These are phyloP conservation scores for Donacobius atricapilla DNA, from an alignment of 2,113 vertebrate genomes.

Conservation along the genomic window DNA sequence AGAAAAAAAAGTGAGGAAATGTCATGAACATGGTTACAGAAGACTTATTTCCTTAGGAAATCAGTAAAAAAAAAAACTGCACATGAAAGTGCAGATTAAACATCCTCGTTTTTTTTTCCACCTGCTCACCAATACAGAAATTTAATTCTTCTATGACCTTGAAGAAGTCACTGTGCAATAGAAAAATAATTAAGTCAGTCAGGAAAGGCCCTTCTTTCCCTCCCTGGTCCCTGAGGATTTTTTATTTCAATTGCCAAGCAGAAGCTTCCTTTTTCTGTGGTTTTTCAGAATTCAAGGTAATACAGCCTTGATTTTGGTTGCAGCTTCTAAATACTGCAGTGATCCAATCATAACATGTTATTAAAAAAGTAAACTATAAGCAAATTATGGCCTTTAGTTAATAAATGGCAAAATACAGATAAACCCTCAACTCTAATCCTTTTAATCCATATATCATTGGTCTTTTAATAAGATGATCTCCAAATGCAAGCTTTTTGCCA, in stretches of 20 bases:
- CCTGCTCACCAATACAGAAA: not conserved
- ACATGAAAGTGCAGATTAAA: not conserved
- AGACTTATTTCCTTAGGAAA: not conserved
- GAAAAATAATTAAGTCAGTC: slow-evolving; percentile 7
- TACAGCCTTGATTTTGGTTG: not conserved
- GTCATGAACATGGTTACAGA: not conserved
- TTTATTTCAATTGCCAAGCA: not conserved
- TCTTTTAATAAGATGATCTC: not conserved
- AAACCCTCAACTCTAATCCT: not conserved
- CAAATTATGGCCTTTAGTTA: not conserved
- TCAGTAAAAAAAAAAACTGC: not conserved
- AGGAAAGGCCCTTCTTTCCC: not conserved
- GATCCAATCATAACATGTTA: not conserved
- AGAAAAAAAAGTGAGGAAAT: not conserved
- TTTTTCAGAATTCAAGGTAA: slow-evolving; percentile 1
- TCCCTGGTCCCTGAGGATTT: not conserved
- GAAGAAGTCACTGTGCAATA: not conserved
- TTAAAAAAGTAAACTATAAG: not conserved
- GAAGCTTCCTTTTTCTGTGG: not conserved
- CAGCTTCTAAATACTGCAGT: not conserved
- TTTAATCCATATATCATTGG: not conserved
- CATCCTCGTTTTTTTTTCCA: not conserved
- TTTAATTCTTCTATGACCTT: not conserved
- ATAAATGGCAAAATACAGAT: not conserved
- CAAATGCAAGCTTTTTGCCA: not conserved